Evolutionary conservation across 2,113 vertebrate genomes (phyloP).

Genomic region (Larimichthys polyactis): DNA sequence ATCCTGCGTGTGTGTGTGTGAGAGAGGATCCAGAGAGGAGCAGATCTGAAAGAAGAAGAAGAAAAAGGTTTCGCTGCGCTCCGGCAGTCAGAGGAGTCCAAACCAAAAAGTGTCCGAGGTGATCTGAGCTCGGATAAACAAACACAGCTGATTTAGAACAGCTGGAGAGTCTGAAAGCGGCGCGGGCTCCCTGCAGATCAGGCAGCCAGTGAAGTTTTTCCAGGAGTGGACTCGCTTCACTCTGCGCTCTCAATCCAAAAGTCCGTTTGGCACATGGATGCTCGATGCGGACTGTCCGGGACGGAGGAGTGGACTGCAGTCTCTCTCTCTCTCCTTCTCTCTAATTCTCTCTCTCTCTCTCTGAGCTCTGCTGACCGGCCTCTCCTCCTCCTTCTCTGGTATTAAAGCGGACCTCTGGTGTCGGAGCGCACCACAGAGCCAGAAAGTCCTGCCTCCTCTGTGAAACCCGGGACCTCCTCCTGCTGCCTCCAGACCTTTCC

Average conservation of each 20-base stretch:
- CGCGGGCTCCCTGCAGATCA: background rate
- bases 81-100: constrained; percentile 14
- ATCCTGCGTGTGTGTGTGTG: background rate
- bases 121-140: background rate
- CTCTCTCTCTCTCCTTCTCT: constrained; percentile 13
- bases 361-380: constrained; percentile 13
- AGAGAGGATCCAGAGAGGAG: background rate
- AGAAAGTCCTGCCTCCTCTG: constrained; percentile 75
- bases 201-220: background rate
- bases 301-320: constrained; percentile 40
- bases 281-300: constrained; percentile 47
- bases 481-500: constrained; percentile 64
- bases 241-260: constrained; percentile 27
- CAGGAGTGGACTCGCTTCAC: background rate
- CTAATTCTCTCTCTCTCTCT: constrained; percentile 21
- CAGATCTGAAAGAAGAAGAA: background rate
- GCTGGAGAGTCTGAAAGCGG: background rate
- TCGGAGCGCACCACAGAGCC: constrained; percentile 65
- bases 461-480: constrained; percentile 75
- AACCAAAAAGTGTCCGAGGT: background rate
- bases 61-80: background rate
- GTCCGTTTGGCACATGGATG: constrained; percentile 63
- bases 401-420: constrained; percentile 71
- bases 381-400: constrained; percentile 36
- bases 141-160: background rate